phyloP scores from a whole-genome alignment of 2,113 vertebrate species.

The Enhydra lutris region DNA sequence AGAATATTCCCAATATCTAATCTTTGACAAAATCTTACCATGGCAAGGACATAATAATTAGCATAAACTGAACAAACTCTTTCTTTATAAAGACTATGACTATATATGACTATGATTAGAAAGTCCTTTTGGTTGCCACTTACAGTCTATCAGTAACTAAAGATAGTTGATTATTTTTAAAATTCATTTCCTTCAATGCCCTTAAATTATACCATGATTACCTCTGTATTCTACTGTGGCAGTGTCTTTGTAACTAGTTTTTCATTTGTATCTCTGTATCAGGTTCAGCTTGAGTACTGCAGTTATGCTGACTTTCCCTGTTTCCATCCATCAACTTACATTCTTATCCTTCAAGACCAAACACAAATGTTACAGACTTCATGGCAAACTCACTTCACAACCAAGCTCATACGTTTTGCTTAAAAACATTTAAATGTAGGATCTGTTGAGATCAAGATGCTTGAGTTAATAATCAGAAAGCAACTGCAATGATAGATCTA shows the following conservation, averaged over 20 bases:
- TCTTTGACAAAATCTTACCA: not conserved
- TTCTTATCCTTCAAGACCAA: not conserved
- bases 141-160: not conserved
- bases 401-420: not conserved
- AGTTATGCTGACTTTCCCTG: not conserved
- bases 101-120: not conserved
- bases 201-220: not conserved
- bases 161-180: not conserved
- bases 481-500: not conserved
- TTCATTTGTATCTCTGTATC: not conserved
- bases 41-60: not conserved
- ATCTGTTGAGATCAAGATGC: not conserved
- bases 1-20: not conserved
- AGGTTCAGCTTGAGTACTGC: not conserved
- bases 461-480: not conserved
- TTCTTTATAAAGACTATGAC: not conserved
- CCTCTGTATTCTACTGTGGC: not conserved
- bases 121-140: not conserved
- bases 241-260: not conserved
- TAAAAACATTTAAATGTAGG: not conserved
- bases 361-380: not conserved
- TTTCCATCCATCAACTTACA: not conserved
- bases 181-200: not conserved
- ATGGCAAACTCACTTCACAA: not conserved
- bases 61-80: not conserved